Evolutionary conservation across 2,797 vertebrate species (phyloP).

Genomic region (Anguilla pacifica): DNA sequence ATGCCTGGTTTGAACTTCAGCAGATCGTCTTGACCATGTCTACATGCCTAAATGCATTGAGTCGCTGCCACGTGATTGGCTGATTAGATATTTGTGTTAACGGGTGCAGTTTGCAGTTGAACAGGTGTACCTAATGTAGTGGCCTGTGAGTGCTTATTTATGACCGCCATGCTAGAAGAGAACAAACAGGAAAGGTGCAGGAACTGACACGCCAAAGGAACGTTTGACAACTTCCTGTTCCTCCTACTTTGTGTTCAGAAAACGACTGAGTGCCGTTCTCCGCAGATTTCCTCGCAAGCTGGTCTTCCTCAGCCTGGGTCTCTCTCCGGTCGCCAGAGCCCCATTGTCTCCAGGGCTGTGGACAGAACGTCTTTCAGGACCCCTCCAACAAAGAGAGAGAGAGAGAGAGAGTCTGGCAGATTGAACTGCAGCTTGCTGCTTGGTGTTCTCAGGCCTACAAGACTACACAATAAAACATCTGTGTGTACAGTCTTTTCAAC

Average conservation of each 20-base stretch:
- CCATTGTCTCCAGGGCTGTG: background rate
- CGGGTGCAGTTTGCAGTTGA: too few species aligned
- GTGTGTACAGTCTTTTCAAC: conserved; percentile 15
- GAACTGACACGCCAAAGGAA: background rate
- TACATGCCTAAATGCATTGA: too few species aligned
- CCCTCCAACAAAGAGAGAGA: conserved; percentile 1
- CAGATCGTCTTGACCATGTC: too few species aligned
- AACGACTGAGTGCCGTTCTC: background rate
- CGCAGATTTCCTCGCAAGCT: background rate
- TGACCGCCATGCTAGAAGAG: background rate
- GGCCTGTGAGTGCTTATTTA: too few species aligned
- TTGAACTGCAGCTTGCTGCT: background rate
- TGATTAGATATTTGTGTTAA: too few species aligned
- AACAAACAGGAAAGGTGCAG: background rate
- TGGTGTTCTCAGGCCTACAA: background rate
- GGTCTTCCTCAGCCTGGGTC: too few species aligned
- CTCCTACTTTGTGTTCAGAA: background rate
- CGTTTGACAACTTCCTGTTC: background rate
- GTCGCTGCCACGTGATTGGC: too few species aligned
- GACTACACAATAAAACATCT: conserved; percentile 8
- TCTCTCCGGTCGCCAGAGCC: background rate
- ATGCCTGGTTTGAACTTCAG: too few species aligned
- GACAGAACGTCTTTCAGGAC: background rate
- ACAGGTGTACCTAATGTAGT: too few species aligned
- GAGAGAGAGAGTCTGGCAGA: background rate